These are phyloP conservation scores for Lasiurus borealis DNA, from an alignment of 2,113 vertebrate species.

Conservation along the genomic window DNA sequence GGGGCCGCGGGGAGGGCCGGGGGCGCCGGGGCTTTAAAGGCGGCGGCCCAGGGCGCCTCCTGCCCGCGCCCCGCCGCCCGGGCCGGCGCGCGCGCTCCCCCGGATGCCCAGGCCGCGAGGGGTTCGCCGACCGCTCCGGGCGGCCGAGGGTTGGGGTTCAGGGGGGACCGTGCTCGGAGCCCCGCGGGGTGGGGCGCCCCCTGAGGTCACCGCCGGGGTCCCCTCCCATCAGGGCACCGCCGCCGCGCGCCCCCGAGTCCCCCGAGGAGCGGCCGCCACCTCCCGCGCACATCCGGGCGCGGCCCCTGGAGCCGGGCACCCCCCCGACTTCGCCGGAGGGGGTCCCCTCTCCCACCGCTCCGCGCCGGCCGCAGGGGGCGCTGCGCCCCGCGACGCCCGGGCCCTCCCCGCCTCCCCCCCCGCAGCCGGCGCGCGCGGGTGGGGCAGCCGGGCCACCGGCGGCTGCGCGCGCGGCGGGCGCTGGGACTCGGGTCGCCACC, in stretches of 20 bases:
- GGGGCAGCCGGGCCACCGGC: not conserved
- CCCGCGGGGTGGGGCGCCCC: too few species aligned
- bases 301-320: too few species aligned
- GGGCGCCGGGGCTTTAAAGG: slow-evolving; percentile 74
- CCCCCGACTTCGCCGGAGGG: not conserved
- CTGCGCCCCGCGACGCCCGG: slow-evolving; percentile 33
- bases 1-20: slow-evolving; percentile 30
- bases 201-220: slow-evolving; percentile 23
- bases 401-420: not conserved
- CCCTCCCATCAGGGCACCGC: slow-evolving; percentile 38
- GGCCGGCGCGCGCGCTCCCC: not conserved
- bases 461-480: not conserved
- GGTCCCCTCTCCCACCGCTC: not conserved
- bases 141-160: too few species aligned
- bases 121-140: too few species aligned
- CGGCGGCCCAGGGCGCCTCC: slow-evolving; percentile 59
- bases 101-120: accelerated
- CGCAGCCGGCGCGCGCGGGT: not conserved
- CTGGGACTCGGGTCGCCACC: not conserved
- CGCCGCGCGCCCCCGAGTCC: not conserved
- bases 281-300: not conserved
- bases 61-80: not conserved
- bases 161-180: too few species aligned
- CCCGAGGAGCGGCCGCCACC: not conserved
- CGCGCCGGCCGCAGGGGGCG: slow-evolving; percentile 67